These are phyloP conservation scores for Crotalus horridus DNA, from an alignment of 2,113 vertebrate species.

Conservation along the genomic window DNA sequence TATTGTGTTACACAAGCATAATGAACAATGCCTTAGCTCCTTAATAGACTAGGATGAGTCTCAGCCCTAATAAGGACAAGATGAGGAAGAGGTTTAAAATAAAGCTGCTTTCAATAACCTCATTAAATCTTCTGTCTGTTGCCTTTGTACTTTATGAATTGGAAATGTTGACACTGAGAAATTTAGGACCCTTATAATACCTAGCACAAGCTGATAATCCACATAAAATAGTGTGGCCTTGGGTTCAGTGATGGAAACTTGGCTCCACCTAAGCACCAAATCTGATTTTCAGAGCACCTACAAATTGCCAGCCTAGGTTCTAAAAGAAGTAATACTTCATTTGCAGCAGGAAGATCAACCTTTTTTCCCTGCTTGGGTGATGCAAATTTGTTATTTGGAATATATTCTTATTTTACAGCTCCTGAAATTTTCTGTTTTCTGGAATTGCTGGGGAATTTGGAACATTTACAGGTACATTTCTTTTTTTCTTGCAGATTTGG, in stretches of 20 bases:
- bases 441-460: slow-evolving; percentile 15
- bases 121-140: background rate
- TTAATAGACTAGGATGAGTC: slow-evolving; percentile 22
- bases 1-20: slow-evolving; percentile 16
- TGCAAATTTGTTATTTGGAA: background rate
- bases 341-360: background rate
- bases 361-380: background rate
- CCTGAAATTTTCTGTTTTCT: background rate
- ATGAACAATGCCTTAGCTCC: slow-evolving; percentile 24
- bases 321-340: background rate
- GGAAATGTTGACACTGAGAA: background rate
- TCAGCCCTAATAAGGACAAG: slow-evolving; percentile 23
- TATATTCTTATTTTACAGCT: background rate
- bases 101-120: slow-evolving; percentile 51
- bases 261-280: slow-evolving; percentile 13
- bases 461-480: slow-evolving; percentile 53
- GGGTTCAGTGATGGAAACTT: slow-evolving; percentile 58
- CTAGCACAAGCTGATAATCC: slow-evolving; percentile 43
- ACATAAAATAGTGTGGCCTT: slow-evolving; percentile 39
- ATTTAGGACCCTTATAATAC: slow-evolving; percentile 51
- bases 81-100: slow-evolving; percentile 40
- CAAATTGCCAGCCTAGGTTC: slow-evolving; percentile 56
- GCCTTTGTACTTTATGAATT: background rate
- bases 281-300: slow-evolving; percentile 52
- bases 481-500: background rate